Evolutionary conservation across 2,888 invertebrate genomes (phyloP).

Genomic region (Drosophila paranaensis): DNA sequence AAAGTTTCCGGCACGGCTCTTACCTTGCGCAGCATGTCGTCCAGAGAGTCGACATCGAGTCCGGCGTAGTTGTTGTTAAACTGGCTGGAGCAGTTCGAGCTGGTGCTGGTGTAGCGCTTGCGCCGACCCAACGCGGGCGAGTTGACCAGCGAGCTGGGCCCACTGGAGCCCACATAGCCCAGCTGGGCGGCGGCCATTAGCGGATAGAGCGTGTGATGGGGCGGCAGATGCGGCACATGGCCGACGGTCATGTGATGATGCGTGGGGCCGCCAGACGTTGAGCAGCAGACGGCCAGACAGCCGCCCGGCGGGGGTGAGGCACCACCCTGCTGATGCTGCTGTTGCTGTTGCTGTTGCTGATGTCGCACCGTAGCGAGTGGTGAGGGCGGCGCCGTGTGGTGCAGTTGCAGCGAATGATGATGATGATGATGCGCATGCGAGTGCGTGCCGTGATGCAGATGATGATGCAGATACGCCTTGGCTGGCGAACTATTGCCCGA

Average conservation of each 20-base stretch:
- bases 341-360: constrained; percentile 60
- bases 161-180: constrained; percentile 74
- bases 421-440: constrained; percentile 51
- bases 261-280: constrained; percentile 45
- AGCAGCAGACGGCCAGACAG: constrained; percentile 59
- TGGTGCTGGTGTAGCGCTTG: constrained; percentile 87
- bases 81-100: constrained; percentile 87
- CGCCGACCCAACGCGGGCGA: constrained; percentile 87
- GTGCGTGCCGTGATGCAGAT: constrained; percentile 51
- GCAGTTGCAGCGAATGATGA: constrained; percentile 65
- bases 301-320: constrained; percentile 39
- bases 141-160: constrained; percentile 83
- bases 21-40: constrained; percentile 93
- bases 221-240: constrained; percentile 54
- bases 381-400: constrained; percentile 72
- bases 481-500: constrained; percentile 61
- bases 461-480: constrained; percentile 64
- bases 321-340: constrained; percentile 14
- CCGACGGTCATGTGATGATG: constrained; percentile 60
- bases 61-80: constrained; percentile 87
- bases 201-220: constrained; percentile 78
- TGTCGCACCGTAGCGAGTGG: constrained; percentile 67
- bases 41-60: constrained; percentile 90
- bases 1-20: constrained; percentile 50
- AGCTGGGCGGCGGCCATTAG: constrained; percentile 72